Percentiles rank a stretch among this genome's conserved stretches.
Evolutionary conservation across 1,140 invertebrate species (phyloP).

Genomic region (Drosophila pandora): DNA sequence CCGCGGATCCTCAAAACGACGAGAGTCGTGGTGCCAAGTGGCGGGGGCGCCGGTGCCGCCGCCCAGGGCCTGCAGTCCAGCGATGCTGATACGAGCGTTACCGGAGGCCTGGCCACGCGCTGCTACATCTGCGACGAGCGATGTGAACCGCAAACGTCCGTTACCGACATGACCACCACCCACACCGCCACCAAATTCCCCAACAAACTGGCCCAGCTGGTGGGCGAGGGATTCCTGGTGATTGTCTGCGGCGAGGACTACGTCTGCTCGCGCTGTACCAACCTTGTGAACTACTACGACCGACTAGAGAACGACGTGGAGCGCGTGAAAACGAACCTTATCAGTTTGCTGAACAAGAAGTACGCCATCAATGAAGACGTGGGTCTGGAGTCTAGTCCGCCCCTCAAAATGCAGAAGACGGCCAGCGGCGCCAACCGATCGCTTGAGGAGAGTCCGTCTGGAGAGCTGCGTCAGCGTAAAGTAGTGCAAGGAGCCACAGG

Average conservation of each 20-base stretch:
- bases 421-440: slow-evolving; percentile 56
- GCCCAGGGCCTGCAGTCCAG: slow-evolving; percentile 38
- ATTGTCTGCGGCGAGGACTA: slow-evolving; percentile 81
- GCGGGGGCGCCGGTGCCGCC: slow-evolving; percentile 19
- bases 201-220: slow-evolving; percentile 81
- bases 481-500: slow-evolving; percentile 57
- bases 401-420: slow-evolving; percentile 78
- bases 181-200: slow-evolving; percentile 81
- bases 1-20: slow-evolving; percentile 77
- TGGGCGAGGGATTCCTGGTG: slow-evolving; percentile 82
- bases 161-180: slow-evolving; percentile 77
- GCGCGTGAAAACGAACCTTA: slow-evolving; percentile 75
- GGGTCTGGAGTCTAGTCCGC: slow-evolving; percentile 52
- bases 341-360: slow-evolving; percentile 82
- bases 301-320: slow-evolving; percentile 82
- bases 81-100: slow-evolving; percentile 40
- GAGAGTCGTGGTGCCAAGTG: slow-evolving; percentile 49
- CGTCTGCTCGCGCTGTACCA: slow-evolving; percentile 82
- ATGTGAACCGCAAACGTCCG: slow-evolving; percentile 57
- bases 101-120: slow-evolving; percentile 41
- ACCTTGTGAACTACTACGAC: slow-evolving; percentile 82
- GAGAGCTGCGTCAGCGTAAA: slow-evolving; percentile 65
- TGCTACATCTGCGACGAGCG: slow-evolving; percentile 82
- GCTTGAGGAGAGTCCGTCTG: slow-evolving; percentile 48
- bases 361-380: slow-evolving; percentile 81